Evolutionary conservation across 2,888 invertebrate species (phyloP), one percentile per base, ranked within the genome.

Genomic region (Itoplectis maculator): DNA sequence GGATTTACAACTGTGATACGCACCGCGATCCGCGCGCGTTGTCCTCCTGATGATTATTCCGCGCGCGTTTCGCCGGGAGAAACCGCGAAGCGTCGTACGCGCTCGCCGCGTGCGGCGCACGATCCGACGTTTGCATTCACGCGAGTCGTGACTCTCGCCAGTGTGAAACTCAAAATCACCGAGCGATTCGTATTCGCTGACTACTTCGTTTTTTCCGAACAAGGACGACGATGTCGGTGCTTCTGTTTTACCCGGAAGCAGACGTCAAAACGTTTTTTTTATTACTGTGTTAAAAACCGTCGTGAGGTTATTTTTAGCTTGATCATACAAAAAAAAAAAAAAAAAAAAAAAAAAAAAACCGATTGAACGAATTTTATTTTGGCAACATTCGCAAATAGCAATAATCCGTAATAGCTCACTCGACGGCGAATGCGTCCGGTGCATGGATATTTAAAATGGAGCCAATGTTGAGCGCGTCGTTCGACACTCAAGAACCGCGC

Each of bases 1-100:
- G n/a, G n/a, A n/a, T n/a, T n/a, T n/a, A n/a, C n/a, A n/a, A n/a
- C n/a, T n/a, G n/a, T n/a, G n/a, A n/a, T n/a, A n/a, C n/a, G n/a
- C n/a, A n/a, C n/a, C n/a, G n/a, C n/a, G n/a, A n/a, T n/a, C n/a
- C n/a, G n/a, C n/a, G n/a, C n/a, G 54, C 23, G 54, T 37, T 37
- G 9, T 37, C 18, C 15, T 51, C 37, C 66, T 76, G 47, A 69
- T 69, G 45, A 76, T 78, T 83, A 83, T 83, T 83, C 83, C 45
- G 51, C 11, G 35, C 83, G 74, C 78, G 81, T 83, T 74, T 69
- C 42, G 11, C 56, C 69, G 49, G 73, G 83, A 70, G 83, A 83
- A 83, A 83, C 83, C 77, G 29, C 15, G 13, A 45, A 75, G 61
- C 56, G 59, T 78, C 69, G 45, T 68, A 59, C 69, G 69, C 42